Base-by-base conservation (phyloP, 2,888 invertebrate genomes). In the Platerodrilus igneus region DNA sequence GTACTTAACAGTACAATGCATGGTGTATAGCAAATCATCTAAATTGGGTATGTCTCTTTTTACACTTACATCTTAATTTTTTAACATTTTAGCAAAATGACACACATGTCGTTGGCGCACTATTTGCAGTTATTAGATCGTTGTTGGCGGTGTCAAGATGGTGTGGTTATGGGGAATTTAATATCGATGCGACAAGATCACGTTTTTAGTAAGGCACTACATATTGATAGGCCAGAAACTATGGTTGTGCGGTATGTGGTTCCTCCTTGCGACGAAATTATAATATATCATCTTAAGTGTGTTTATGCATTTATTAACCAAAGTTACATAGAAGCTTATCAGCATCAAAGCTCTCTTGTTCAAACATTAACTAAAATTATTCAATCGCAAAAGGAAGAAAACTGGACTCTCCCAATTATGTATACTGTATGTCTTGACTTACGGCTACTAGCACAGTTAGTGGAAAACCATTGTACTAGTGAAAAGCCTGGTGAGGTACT, bases 361-460 rank as follows among this genome's bases (percentile, higher is more conserved):
- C 85, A 87, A 51, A 74, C 79, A 1, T 81, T 93, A 27, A 83
- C 84, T 0, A 88, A 87, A 63, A 75, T 92, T 35, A 72, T 97
- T 29, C 91, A 93, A 65, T 71, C 78, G 19, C 83, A 89, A 53
- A 92, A 90, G 54, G 96, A 96, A 53, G 93, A 93, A 58, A 97
- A 97, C 66, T 99, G 97, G 97, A 85, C 86, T 52, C 69, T 99
- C n/a, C 89, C 93, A 0, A 77, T 97, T 5, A 88, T 97, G 86
- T 91, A 90, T 59, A 78, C 81, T 0, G 79, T 90, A 8, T 92
- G 93, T 57, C 74, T 92, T 9, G 97, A 99, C 67, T 72, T 99
- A 22, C 72, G 97, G 36, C 74, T 86, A n/a, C 74, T 90, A 36
- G 88, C 89, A 1, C 79, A 85, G 45, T 79, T 82, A 63, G 89